Evolutionary conservation across 2,888 invertebrate species (phyloP).

Genomic region (Scaptomyza parva): DNA sequence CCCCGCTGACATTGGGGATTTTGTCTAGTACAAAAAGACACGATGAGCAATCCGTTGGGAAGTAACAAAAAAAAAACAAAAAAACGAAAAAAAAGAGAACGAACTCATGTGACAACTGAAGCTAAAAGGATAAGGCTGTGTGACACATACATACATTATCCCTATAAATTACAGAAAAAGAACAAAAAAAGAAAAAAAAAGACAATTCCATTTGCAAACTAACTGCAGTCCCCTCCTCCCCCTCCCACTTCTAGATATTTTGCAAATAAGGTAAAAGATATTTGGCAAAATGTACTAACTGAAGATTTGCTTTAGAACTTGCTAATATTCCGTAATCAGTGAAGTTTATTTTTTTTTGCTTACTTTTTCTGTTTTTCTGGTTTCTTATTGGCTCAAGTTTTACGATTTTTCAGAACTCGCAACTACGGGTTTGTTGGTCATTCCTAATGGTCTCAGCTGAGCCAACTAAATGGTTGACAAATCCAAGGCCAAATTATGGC

Average conservation of each 20-base stretch:
- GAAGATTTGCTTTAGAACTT: background rate
- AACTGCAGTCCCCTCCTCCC: constrained; percentile 2
- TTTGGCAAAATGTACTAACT: constrained; percentile 23
- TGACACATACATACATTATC: constrained; percentile 60
- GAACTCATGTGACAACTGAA: constrained; percentile 59
- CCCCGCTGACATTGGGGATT: constrained; percentile 55
- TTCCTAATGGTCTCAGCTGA: constrained; percentile 49
- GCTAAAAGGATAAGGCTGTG: constrained; percentile 40
- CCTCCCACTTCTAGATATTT: constrained; percentile 26
- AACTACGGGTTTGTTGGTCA: too few species aligned
- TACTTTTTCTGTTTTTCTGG: too few species aligned
- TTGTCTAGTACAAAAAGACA: constrained; percentile 31
- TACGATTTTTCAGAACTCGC: constrained; percentile 7
- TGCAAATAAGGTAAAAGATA: constrained; percentile 42
- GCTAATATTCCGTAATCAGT: constrained; percentile 18
- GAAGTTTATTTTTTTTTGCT: background rate
- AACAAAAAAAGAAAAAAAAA: too few species aligned
- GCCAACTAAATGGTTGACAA: constrained; percentile 57
- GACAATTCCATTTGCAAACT: constrained; percentile 71
- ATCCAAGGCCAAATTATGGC: constrained; percentile 64
- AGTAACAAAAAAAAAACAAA: background rate
- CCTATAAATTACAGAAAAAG: constrained; percentile 71
- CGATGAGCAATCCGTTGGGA: constrained; percentile 49
- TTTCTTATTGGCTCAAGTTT: constrained; percentile 6
- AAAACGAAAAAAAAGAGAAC: background rate